Evolutionary conservation across 2,797 vertebrate species (phyloP).

Genomic region (Geotria australis): DNA sequence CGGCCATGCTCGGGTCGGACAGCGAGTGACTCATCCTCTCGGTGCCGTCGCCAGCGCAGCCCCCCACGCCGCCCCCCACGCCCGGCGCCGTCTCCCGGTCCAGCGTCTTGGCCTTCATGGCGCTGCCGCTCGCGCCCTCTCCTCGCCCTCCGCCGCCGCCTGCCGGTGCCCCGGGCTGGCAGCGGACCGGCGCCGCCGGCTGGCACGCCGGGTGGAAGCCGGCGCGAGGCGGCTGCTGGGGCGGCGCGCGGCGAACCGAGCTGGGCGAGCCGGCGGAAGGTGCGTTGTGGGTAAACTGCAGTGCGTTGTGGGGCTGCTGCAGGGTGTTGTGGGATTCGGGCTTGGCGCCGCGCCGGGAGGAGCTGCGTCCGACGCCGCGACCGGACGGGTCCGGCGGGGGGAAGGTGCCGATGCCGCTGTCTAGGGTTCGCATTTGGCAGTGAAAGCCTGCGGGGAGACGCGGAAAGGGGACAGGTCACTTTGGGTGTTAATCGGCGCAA

Average conservation of each 20-base stretch:
- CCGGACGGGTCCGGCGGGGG: slow-evolving; percentile 43
- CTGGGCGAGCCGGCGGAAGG: slow-evolving; percentile 4
- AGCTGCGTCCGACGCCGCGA: slow-evolving; percentile 19
- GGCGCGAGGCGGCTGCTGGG: slow-evolving; percentile 3
- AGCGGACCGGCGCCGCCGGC: not conserved
- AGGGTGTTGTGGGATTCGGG: not conserved
- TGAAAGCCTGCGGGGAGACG: slow-evolving; percentile 27
- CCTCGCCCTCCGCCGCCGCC: not conserved
- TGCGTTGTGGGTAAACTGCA: no score
- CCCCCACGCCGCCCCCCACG: slow-evolving; percentile 4
- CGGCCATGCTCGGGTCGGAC: slow-evolving; percentile 22
- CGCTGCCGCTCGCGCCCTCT: not conserved
- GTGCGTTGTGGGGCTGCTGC: not conserved
- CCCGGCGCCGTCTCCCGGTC: slow-evolving; percentile 16
- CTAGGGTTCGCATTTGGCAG: slow-evolving; percentile 67
- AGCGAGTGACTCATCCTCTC: slow-evolving; percentile 19
- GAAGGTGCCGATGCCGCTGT: slow-evolving; percentile 73
- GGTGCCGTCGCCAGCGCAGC: no score
- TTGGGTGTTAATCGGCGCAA: no score
- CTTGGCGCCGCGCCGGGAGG: slow-evolving; percentile 2
- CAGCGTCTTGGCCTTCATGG: slow-evolving; percentile 18
- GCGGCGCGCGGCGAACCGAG: slow-evolving; percentile 3
- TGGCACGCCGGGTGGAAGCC: not conserved
- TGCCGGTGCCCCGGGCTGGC: not conserved
- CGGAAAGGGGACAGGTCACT: slow-evolving; percentile 5